These are phyloP conservation scores for Microplitis deprimator DNA, from an alignment of 2,888 invertebrate genomes.

Conservation along the genomic window DNA sequence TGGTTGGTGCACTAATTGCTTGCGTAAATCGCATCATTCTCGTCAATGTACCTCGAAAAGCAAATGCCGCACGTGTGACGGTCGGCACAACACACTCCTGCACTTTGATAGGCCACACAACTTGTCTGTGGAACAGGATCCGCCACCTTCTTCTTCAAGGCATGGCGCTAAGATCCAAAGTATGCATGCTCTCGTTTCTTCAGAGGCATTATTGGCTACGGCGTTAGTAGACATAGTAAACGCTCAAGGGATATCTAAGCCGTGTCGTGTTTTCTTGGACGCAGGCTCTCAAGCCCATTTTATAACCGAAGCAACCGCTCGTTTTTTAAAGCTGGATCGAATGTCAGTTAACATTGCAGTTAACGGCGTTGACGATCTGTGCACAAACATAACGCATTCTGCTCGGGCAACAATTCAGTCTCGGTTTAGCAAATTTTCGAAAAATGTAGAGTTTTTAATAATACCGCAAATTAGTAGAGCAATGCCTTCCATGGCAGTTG, in stretches of 20 bases:
- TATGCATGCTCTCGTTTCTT: constrained; percentile 2
- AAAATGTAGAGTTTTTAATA: constrained; percentile 42
- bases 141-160: background rate
- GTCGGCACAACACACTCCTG: too few relatives aligned
- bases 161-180: background rate
- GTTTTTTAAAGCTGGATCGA: constrained; percentile 28
- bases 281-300: constrained; percentile 49
- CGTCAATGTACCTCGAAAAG: too few relatives aligned
- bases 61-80: too few relatives aligned
- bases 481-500: constrained; percentile 43
- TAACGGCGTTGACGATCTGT: constrained; percentile 35
- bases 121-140: background rate
- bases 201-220: constrained; percentile 45
- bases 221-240: constrained; percentile 42
- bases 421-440: constrained; percentile 33
- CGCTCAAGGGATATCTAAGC: constrained; percentile 32
- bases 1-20: too few relatives aligned
- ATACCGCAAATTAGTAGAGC: constrained; percentile 48
- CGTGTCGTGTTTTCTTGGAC: constrained; percentile 49
- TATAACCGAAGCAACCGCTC: constrained; percentile 37
- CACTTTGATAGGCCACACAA: background rate
- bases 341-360: constrained; percentile 34
- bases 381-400: constrained; percentile 16
- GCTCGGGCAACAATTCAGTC: constrained; percentile 36
- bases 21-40: too few relatives aligned